Evolutionary conservation across 2,888 invertebrate species (phyloP).

Genomic region (Bombyx huttoni): DNA sequence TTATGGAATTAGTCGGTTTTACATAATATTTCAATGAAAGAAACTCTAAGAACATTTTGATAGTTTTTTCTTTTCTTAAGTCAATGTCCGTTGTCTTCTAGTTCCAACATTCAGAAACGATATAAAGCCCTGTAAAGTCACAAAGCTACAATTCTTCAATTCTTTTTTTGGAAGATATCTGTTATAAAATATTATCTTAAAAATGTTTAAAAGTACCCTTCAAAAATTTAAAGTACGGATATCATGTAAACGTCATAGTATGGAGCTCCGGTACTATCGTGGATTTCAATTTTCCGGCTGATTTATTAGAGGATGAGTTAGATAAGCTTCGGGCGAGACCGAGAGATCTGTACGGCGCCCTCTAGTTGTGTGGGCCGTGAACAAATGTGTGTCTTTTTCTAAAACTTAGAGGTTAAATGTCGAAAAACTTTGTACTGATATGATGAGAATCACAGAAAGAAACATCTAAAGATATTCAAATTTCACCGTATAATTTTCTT

Average conservation of each 20-base stretch:
- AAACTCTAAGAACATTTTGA: no score
- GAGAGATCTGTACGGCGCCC: constrained; percentile 5
- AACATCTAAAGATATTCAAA: no score
- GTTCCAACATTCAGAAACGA: no score
- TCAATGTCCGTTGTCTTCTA: no score
- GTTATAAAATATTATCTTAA: not conserved
- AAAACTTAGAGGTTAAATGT: not conserved
- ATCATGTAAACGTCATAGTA: constrained; percentile 1
- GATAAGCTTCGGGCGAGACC: constrained; percentile 23
- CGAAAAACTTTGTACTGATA: no score
- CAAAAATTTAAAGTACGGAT: not conserved
- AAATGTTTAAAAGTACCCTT: not conserved
- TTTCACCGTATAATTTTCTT: no score
- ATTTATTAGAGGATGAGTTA: constrained; percentile 49
- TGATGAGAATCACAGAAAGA: no score
- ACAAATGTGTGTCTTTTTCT: not conserved
- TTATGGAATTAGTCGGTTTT: no score
- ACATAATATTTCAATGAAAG: no score
- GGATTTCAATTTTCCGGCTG: constrained; percentile 62
- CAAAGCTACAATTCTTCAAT: no score
- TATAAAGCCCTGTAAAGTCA: no score
- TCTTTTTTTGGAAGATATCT: not conserved
- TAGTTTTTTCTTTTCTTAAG: no score
- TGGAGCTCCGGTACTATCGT: not conserved
- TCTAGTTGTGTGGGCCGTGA: not conserved